Base-by-base conservation (phyloP, 2,113 vertebrate genomes). In the Pelecanus crispus region DNA sequence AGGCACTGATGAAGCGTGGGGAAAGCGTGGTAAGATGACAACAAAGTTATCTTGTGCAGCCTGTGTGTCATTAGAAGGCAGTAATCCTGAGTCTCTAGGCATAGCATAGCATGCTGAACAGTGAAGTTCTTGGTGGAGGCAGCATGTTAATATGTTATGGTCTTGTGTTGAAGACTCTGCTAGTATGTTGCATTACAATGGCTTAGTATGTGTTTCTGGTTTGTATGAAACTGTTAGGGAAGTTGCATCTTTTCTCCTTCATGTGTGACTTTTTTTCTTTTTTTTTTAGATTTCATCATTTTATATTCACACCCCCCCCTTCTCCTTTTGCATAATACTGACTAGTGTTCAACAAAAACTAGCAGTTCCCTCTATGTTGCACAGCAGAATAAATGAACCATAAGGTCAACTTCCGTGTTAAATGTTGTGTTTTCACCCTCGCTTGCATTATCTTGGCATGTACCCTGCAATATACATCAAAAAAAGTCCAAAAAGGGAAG, bases 1-100 rank as follows among this genome's bases (percentile, higher is more conserved):
- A 22, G 42, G 53, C 18, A 10, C 59, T 22, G 40, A 28, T 29
- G 40, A 40, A 32, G 40, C 14, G 6, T 25, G 17, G 49, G 63
- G 44, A 28, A 28, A 44, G 29, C 26, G 28, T n/a, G 59, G 20
- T 44, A 7, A n/a, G 40, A 17, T 52, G 17, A 4, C 5, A 55
- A 4, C 38, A 58, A n/a, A 72, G 44, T 9, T 50, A 22, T 11
- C 29, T 58, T 0, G 0, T 62, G 52, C 47, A 71, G 42, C 15
- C 24, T 56, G 11, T 70, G 31, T 80, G 32, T 31, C 32, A 3
- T 7, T n/a, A 9, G 25, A 32, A 29, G 32, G 40, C 44, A 9
- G 42, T 36, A 9, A 38, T 50, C 36, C 42, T 1, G 1, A 11
- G 50, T 19, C 34, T 29, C 22, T 26, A 50, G 61, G 56, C 9